Evolutionary conservation across 2,113 vertebrate species (phyloP).

Genomic region (Cyanoramphus novaezelandiae): DNA sequence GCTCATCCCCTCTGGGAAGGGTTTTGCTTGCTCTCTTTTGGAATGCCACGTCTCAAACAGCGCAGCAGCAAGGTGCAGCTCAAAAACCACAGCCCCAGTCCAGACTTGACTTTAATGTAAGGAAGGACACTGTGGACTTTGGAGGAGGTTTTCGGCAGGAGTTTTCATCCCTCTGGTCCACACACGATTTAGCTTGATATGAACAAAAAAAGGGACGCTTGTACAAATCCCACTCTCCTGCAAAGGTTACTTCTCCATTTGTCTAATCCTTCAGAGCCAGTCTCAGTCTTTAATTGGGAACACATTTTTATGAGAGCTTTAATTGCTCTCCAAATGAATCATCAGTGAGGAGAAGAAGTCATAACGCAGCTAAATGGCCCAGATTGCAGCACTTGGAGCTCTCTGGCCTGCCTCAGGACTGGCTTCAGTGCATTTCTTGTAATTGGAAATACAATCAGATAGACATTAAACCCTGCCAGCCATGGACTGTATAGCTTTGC

Average conservation of each 20-base stretch:
- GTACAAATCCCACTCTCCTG: neutral
- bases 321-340: constrained; percentile 18
- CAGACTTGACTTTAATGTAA: neutral
- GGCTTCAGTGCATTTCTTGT: neutral
- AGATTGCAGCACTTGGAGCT: neutral
- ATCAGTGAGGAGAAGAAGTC: neutral
- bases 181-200: neutral
- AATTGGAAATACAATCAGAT: constrained; percentile 27
- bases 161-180: neutral
- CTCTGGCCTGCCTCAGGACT: neutral
- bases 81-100: rapidly evolving
- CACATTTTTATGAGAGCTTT: neutral
- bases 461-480: neutral
- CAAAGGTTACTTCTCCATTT: neutral
- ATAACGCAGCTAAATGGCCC: neutral
- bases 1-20: neutral
- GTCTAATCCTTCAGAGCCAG: neutral
- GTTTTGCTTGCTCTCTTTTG: neutral
- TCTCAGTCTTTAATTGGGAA: constrained; percentile 7
- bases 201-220: neutral
- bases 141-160: neutral
- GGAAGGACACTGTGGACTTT: neutral
- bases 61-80: neutral
- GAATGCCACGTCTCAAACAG: neutral
- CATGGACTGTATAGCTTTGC: neutral